Base-by-base conservation (phyloP, 1,140 invertebrate species). In the Diploscapter pachys region DNA sequence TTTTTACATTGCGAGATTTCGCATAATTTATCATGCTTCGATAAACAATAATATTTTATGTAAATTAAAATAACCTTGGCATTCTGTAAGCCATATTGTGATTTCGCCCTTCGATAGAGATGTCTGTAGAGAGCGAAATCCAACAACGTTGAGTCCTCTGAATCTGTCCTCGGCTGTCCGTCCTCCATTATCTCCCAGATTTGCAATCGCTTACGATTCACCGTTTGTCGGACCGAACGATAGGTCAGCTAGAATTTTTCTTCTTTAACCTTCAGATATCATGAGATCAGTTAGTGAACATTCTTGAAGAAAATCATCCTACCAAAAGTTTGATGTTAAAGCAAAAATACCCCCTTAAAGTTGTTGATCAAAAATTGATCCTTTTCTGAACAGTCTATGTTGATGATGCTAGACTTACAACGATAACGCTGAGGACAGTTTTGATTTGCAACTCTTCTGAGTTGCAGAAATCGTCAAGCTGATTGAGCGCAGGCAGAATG, bases 51-150 rank as follows among this genome's bases (percentile, higher is more conserved):
- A 31, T 31, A 31, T 31, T 31, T 5, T 5, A 31, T 31, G 31
- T 31, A 31, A 31, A 31, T 31, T 31, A 31, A 31, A 31, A 31
- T 31, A 31, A 77, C 76, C 68, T 77, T 77, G 2, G 78, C 78
- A 65, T 79, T 79, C n/a, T 73, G 50, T 73, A 79, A 79, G 4
- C 78, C 78, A 53, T 79, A 71, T 52, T 79, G 64, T 9, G 53
- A 71, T 55, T 79, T 74, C 4, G 78, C 77, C 48, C 73, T 53
- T 2, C 77, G 71, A 62, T 75, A 79, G 71, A 79, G 72, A 54
- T 69, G 56, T 62, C 78, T 31, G 66, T 79, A 79, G 11, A 79
- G 71, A 6, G 78, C 78, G n/a, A 76, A 63, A 52, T 79, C 78
- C 31, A 79, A 51, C 11, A 51, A 63, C 13, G 52, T 63, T 5